Evolutionary conservation across 64 coral and sea anemone genomes (phyloP).

Genomic region (Pocillopora damicornis): DNA sequence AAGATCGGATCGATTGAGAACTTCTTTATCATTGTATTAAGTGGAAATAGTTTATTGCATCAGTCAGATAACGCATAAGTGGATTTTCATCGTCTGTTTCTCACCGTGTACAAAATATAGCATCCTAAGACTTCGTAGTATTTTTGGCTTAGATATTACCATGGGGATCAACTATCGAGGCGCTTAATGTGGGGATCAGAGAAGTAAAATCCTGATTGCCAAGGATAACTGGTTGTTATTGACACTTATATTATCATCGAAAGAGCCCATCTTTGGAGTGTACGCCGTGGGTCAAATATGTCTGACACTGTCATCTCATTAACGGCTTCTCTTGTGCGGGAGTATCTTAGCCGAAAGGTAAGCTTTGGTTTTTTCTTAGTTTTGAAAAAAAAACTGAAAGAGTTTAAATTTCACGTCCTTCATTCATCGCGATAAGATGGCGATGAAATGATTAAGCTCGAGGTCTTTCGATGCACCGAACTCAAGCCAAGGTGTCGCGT

Average conservation of each 20-base stretch:
- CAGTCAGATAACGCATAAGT: neutral
- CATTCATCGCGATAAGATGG: too few species aligned
- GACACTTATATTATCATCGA: neutral
- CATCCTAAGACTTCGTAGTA: neutral
- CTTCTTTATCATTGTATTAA: neutral
- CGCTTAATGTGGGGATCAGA: neutral
- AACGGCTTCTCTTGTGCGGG: slow-evolving; percentile 71
- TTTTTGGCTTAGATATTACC: neutral
- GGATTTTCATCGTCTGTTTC: neutral
- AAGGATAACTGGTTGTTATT: neutral
- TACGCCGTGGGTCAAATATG: neutral
- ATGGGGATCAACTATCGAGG: neutral
- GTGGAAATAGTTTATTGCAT: neutral
- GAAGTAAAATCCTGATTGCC: neutral
- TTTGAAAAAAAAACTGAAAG: neutral
- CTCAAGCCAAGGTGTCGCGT: too few species aligned
- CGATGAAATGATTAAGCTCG: too few species aligned
- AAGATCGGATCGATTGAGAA: too few species aligned
- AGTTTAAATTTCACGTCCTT: neutral
- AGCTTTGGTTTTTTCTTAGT: neutral
- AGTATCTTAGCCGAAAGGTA: slow-evolving; percentile 79
- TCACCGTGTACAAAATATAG: neutral
- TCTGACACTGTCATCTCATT: slow-evolving; percentile 39
- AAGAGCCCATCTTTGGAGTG: neutral
- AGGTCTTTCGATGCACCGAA: too few species aligned